A percentile compares a stretch with the other conserved stretches of the same genome.
Conservation (phyloP, 2,888 invertebrate genomes). For the Melitaea athalia region DNA sequence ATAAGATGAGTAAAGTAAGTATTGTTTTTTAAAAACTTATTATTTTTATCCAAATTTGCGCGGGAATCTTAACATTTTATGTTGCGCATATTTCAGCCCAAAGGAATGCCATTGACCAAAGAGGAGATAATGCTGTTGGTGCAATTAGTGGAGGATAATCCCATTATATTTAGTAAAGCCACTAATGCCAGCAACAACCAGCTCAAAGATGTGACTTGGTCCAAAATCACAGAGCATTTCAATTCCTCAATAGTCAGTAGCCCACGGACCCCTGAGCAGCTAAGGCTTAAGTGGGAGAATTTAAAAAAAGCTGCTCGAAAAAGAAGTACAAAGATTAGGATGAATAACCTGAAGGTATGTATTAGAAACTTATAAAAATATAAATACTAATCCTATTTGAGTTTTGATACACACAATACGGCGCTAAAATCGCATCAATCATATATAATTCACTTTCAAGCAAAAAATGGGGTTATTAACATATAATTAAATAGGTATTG, state of each 20-base stretch:
- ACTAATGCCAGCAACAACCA: slow-evolving; percentile 38
- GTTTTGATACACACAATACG: too few relatives aligned
- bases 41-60: too few relatives aligned
- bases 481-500: too few relatives aligned
- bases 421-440: too few relatives aligned
- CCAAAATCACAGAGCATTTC: slow-evolving; percentile 24
- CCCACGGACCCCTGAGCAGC: slow-evolving; percentile 1
- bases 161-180: slow-evolving; percentile 14
- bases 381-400: not conserved
- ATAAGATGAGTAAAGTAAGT: too few relatives aligned
- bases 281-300: slow-evolving; percentile 23
- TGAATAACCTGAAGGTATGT: slow-evolving; percentile 7
- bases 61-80: too few relatives aligned
- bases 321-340: slow-evolving; percentile 9
- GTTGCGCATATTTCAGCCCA: too few relatives aligned
- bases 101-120: slow-evolving; percentile 4
- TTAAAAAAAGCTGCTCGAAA: slow-evolving; percentile 22
- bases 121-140: slow-evolving; percentile 17
- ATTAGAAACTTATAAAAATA: slow-evolving; percentile 1
- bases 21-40: too few relatives aligned
- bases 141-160: slow-evolving; percentile 10
- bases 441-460: too few relatives aligned
- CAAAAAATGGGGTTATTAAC: too few relatives aligned
- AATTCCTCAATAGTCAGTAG: not conserved
- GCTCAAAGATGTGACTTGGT: slow-evolving; percentile 40